Conservation (phyloP, 53 echinoderm and acorn worm genomes). For the Hippasteria phrygiana region DNA sequence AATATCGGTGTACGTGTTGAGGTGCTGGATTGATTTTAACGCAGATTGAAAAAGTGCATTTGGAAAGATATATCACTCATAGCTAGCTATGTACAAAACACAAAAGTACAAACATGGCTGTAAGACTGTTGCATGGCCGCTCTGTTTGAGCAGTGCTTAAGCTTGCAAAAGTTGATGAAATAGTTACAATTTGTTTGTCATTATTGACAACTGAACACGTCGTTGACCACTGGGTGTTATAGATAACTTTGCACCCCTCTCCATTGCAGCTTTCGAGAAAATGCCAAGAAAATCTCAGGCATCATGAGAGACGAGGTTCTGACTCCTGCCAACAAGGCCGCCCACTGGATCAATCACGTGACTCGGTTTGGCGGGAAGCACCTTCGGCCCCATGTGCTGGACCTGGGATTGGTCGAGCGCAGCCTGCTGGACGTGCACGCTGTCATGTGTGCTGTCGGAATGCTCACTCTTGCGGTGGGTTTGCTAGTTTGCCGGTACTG, state of each 20-base stretch:
- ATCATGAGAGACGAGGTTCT: neutral
- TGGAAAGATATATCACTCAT: too few relatives aligned
- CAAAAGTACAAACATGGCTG: too few relatives aligned
- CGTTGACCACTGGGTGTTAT: neutral
- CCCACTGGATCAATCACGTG: conserved; percentile 25
- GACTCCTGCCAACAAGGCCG: conserved; percentile 1
- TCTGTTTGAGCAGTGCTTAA: too few relatives aligned
- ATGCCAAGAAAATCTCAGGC: neutral
- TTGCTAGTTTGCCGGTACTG: too few relatives aligned
- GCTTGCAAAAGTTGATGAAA: too few relatives aligned
- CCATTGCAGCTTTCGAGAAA: conserved; percentile 1
- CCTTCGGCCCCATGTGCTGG: neutral
- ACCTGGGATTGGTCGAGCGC: neutral
- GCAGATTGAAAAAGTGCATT: too few relatives aligned
- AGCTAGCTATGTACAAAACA: too few relatives aligned
- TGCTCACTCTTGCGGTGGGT: too few relatives aligned
- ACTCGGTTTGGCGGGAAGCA: conserved; percentile 6
- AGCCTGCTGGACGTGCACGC: conserved; percentile 4
- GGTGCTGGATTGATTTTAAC: neutral
- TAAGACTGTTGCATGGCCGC: too few relatives aligned
- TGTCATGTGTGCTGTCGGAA: neutral
- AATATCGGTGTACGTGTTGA: neutral
- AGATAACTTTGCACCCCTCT: neutral
- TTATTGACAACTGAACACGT: neutral
- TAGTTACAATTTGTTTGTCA: neutral